A percentile compares a stretch with the other conserved stretches of the same genome.
Evolutionary conservation across 2,113 vertebrate species (phyloP).

Genomic region (Nothocercus nigrocapillus): DNA sequence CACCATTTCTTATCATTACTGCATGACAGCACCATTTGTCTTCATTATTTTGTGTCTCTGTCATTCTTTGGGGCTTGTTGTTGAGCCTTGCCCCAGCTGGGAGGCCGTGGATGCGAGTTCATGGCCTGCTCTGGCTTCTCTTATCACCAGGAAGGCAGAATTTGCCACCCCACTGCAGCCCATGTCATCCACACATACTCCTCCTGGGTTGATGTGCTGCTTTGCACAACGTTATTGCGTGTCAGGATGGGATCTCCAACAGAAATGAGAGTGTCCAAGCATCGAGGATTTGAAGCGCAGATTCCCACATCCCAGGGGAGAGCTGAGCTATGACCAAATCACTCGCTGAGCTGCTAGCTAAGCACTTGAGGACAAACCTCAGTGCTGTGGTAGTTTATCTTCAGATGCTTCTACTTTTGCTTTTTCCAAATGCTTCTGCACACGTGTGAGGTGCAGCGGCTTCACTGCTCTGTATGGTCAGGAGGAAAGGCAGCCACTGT

Average conservation of each 20-base stretch:
- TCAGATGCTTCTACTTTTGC: neutral
- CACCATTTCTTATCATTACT: neutral
- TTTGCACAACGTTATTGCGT: neutral
- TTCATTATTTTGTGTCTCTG: neutral
- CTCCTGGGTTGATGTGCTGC: neutral
- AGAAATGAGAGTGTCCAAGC: neutral
- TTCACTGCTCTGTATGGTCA: neutral
- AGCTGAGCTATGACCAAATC: neutral
- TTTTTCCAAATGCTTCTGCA: too few species aligned
- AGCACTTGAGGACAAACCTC: neutral
- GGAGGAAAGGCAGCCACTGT: neutral
- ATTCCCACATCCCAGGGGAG: neutral
- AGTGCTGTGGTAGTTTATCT: neutral
- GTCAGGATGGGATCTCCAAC: neutral
- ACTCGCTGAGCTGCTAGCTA: rapidly evolving
- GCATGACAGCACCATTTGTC: neutral
- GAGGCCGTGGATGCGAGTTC: rapidly evolving
- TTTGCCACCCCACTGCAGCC: neutral
- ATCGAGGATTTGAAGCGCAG: neutral
- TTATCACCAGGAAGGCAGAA: neutral
- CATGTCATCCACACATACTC: neutral
- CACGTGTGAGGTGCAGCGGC: too few species aligned
- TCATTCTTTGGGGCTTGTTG: neutral
- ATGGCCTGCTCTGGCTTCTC: neutral
- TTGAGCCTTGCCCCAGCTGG: neutral